Base-by-base conservation (phyloP, 2,888 invertebrate genomes). In the Allacma fusca region DNA sequence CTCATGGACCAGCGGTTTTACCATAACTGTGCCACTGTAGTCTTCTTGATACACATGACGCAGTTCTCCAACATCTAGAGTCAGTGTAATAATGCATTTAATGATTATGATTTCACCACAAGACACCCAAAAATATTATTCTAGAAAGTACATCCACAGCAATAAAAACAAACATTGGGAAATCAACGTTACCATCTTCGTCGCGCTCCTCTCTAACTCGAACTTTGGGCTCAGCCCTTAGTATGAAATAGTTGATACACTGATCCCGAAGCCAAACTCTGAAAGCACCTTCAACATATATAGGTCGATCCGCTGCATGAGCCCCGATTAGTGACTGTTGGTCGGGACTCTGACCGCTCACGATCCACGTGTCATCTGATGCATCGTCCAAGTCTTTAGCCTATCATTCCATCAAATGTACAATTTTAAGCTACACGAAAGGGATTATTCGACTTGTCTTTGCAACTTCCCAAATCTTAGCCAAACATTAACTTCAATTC, bases 361-460 rank as follows among this genome's bases (percentile, higher is more conserved):
- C 93, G 81, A 98, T 91, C 95, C 97, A 98, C 0, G 97, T 97
- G 84, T 95, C 91, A 85, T 97, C 96, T 59, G 93, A 85, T 0
- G 94, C 90, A 84, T 93, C 92, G 83, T 91, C 89, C 75, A 95
- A 89, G 83, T 93, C 91, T 85, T 89, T 88, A 82, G 92, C 91
- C 90, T 92, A 87, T 59, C 85, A 86, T 67, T 81, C 70, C 80
- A 69, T 24, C 79, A 75, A 72, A 50, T 13, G 50, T 9, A 12
- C 2, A 26, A 2, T 13, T 28, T 59, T n/a, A 34, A 34, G 34
- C 9, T 34, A 4, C 34, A 34, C 34, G 9, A 19, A 65, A n/a
- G n/a, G n/a, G n/a, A n/a, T n/a, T n/a, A n/a, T n/a, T n/a, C n/a
- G n/a, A n/a, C n/a, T n/a, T n/a, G n/a, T n/a, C n/a, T n/a, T n/a